Conservation (phyloP, 2,797 vertebrate genomes). For the Lophius americanus region DNA sequence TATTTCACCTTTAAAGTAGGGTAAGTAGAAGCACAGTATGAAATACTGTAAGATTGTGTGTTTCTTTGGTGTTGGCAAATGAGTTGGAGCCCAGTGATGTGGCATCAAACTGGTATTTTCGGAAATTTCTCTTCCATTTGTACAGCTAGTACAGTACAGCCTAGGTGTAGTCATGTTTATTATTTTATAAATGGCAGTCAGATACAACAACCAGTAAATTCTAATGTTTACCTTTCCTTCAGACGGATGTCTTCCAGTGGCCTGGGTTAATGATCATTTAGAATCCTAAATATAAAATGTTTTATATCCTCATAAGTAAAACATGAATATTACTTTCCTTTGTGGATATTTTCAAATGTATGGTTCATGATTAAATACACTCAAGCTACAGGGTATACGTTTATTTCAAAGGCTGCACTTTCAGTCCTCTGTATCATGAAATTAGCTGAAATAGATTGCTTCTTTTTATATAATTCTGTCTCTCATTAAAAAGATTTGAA, state of each 20-base stretch:
- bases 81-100: too few species aligned
- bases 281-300: not conserved
- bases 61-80: too few species aligned
- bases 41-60: too few species aligned
- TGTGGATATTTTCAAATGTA: not conserved
- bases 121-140: not conserved
- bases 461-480: conserved; percentile 8
- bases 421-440: conserved; percentile 18
- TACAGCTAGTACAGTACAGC: too few species aligned
- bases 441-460: conserved; percentile 9
- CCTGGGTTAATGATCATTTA: not conserved
- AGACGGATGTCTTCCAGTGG: too few species aligned
- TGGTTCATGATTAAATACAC: not conserved
- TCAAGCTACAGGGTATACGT: not conserved
- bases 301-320: too few species aligned
- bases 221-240: too few species aligned
- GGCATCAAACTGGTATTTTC: too few species aligned
- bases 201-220: not conserved
- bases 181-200: not conserved
- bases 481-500: conserved; percentile 51
- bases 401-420: conserved; percentile 5
- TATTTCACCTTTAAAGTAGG: too few species aligned
- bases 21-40: too few species aligned
- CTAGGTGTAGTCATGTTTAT: not conserved
- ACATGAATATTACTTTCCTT: not conserved